Evolutionary conservation across 2,888 invertebrate species (phyloP), one percentile per base, ranked within the genome.

Genomic region (Aphidius colemani): DNA sequence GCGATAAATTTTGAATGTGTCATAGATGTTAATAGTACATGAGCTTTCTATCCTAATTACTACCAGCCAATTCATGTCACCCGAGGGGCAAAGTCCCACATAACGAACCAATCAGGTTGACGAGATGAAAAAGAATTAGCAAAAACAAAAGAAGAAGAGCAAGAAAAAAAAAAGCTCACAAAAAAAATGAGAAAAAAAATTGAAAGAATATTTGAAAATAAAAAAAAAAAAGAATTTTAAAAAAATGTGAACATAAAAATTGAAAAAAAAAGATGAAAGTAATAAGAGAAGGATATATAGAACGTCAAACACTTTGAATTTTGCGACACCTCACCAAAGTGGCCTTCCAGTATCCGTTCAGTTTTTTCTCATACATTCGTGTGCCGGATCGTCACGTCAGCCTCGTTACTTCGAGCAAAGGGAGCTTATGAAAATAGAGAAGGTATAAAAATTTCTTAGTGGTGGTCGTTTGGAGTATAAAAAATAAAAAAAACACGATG

Each of bases 361-460:
- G 59, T 46, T 49, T 53, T n/a, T n/a, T n/a, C n/a, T n/a, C n/a
- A 30, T 30, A 5, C 5, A 5, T 30, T 56, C 56, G 18, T 44
- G 45, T 41, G 59, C 46, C 41, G 53, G 63, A 63, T 63, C 45
- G 64, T 64, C 60, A 64, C 64, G 64, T 64, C 64, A 50, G 60
- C 64, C 64, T 64, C 59, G 64, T 64, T 64, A 64, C 49, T 60
- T 50, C 59, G 44, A 56, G 55, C 59, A 55, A 49, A 51, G 55
- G 50, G 50, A 50, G 60, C 18, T 59, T 13, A 39, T 50, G 50
- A 57, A 53, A 53, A 51, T 10, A 51, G 13, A 39, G 11, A 53
- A 30, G 51, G 61, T 51, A 60, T 10, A 9, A 53, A n/a, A 61
- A 50, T 49, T 10, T 44, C 39, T 43, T 40, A 18, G 61, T n/a